Base-by-base conservation (phyloP, 2,888 invertebrate genomes). In the Catocala fraxini region DNA sequence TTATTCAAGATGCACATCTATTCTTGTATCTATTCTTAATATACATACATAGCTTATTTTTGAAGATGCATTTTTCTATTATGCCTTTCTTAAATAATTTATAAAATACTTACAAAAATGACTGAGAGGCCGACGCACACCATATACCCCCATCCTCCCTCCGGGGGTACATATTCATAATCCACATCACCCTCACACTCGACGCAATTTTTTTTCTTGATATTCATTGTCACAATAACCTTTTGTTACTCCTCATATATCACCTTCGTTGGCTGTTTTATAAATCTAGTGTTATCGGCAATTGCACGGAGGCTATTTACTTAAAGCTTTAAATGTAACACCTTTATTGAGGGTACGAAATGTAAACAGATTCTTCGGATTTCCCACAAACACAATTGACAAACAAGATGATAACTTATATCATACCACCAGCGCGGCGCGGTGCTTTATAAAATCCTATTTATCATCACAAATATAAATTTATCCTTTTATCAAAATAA, bases 81-180 rank as follows among this genome's bases (percentile, higher is more conserved):
- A n/a, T n/a, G n/a, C n/a, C n/a, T n/a, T n/a, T n/a, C n/a, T n/a
- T n/a, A 25, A 5, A 41, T 33, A 43, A 42, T 35, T 2, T 34
- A 45, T 25, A 47, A 11, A 65, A 62, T 52, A 95, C 96, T 96
- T 90, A 97, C 96, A 83, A 96, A 96, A 75, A 96, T 95, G 47
- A 96, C 85, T 57, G 96, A 95, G 59, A 96, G 90, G 5, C 96
- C 96, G 25, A 96, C 71, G 56, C 96, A 95, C 52, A 97, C 95
- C 67, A 96, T 87, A 89, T 96, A 97, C 0, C 97, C 97, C 96
- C 96, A 97, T 0, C 97, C 97, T 2, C 97, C 97, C 71, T 96
- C 96, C 0, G 96, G 96, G 1, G 96, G 93, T 7, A 93, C 91
- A 78, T 90, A 71, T 55, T 93, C 93, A 72, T 90, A 93, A 46